Evolutionary conservation across 2,888 invertebrate genomes (phyloP).

Genomic region (Drosophila testacea): DNA sequence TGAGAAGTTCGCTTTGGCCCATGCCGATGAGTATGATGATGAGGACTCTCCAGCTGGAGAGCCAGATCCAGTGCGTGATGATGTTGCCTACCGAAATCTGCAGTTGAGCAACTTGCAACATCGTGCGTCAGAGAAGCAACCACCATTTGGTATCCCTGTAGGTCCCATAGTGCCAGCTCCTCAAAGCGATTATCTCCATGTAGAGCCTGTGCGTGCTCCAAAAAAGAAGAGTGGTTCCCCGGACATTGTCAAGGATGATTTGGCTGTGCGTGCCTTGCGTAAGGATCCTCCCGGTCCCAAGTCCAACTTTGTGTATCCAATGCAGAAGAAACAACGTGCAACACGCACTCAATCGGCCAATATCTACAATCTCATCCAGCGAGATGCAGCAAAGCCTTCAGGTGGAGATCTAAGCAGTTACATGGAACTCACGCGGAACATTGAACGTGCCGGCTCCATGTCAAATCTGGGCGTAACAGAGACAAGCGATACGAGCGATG

Average conservation of each 20-base stretch:
- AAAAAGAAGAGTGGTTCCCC: slow-evolving; percentile 86
- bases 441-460: slow-evolving; percentile 88
- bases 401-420: slow-evolving; percentile 87
- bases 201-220: slow-evolving; percentile 86
- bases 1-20: slow-evolving; percentile 86
- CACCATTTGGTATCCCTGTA: slow-evolving; percentile 95
- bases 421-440: slow-evolving; percentile 86
- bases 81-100: slow-evolving; percentile 93
- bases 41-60: slow-evolving; percentile 87
- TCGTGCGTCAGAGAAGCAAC: slow-evolving; percentile 92
- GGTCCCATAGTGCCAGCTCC: slow-evolving; percentile 93
- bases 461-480: slow-evolving; percentile 85
- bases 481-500: slow-evolving; percentile 63
- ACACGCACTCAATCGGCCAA: slow-evolving; percentile 94
- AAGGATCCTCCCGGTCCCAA: slow-evolving; percentile 88
- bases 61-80: slow-evolving; percentile 93
- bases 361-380: slow-evolving; percentile 91
- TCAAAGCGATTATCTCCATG: slow-evolving; percentile 93
- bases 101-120: slow-evolving; percentile 91
- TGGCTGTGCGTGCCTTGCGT: slow-evolving; percentile 93
- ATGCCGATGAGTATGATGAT: slow-evolving; percentile 87
- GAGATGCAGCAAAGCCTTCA: slow-evolving; percentile 86
- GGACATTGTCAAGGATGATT: slow-evolving; percentile 93
- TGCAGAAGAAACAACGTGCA: slow-evolving; percentile 91
- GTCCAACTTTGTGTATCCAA: slow-evolving; percentile 75